phyloP scores from a whole-genome alignment of 1,140 invertebrate species.

The Bombus sibiricus region DNA sequence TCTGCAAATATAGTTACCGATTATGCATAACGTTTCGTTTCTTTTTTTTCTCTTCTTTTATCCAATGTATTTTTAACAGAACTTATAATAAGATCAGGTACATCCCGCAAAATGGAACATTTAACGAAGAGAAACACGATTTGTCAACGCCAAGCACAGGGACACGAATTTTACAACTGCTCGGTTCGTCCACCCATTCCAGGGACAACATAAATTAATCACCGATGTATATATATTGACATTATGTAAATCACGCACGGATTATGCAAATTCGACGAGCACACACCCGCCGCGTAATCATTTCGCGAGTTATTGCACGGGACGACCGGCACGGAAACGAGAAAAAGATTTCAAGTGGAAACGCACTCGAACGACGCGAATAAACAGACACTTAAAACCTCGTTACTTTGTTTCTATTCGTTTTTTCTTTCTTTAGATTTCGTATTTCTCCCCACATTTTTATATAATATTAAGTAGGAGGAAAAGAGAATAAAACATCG shows the following conservation, averaged over 20 bases:
- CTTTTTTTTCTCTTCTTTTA: neutral
- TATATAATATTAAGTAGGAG: too few relatives aligned
- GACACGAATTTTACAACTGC: constrained; percentile 36
- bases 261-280: constrained; percentile 35
- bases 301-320: constrained; percentile 25
- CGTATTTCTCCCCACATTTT: neutral
- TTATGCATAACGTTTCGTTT: neutral
- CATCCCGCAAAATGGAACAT: neutral
- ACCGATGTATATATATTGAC: constrained; percentile 32
- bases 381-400: constrained; percentile 16
- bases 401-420: neutral
- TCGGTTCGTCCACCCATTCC: constrained; percentile 14
- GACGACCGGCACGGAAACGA: neutral
- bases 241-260: constrained; percentile 26
- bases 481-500: neutral
- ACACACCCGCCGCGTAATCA: constrained; percentile 32
- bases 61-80: neutral
- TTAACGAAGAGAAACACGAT: constrained; percentile 25
- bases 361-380: neutral
- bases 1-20: neutral
- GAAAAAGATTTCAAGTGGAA: neutral
- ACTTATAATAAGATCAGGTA: neutral
- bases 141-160: constrained; percentile 34
- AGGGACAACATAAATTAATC: constrained; percentile 34
- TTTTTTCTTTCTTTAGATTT: too few relatives aligned